Evolutionary conservation across 2,797 vertebrate genomes (phyloP), one percentile per base, ranked within the genome.

Genomic region (Brachymystax lenok): DNA sequence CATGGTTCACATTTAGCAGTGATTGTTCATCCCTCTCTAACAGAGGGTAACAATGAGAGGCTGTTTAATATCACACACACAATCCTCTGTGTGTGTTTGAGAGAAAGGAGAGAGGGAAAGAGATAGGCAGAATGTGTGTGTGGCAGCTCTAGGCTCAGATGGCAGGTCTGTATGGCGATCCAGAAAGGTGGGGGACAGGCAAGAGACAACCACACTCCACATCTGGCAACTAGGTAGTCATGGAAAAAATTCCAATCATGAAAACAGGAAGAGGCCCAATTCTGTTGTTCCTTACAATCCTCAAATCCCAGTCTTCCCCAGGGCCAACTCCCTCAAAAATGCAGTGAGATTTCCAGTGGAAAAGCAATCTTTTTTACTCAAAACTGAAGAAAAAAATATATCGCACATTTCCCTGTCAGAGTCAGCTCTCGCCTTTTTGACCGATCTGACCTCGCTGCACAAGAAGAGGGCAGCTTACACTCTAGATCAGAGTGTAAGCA

Each of bases 171-270:
- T 75, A 77, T 59, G 76, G 72, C 1, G 1, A 30, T 69, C 46
- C 67, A 71, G 59, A 51, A 63, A 72, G 67, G 68, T 76, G 76
- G 27, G 75, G 69, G 19, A 40, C 69, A 76, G 52, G 81, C 30
- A 79, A 82, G 80, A 84, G 79, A 82, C 73, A 27, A 80, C 70
- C 8, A 46, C 40, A 46, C 40, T 46, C 40, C 63, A 87, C 84
- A 87, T 89, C 84, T 89, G 88, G 82, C 81, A 83, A 85, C 84
- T 86, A 90, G 85, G 90, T 90, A 85, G 79, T 80, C 80, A 33
- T 85, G 84, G 84, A 83, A 87, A 74, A 5, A 19, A 21, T 75
- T 40, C 66, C 69, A 63, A 72, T 27, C 51, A 56, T 71, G 50
- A 86, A 86, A 89, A 89, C 82, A 89, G 85, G 81, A 85, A 85